A percentile compares a stretch with the other conserved stretches of the same genome.
Evolutionary conservation across 2,797 vertebrate genomes (phyloP).

Genomic region (Botia almorhae): DNA sequence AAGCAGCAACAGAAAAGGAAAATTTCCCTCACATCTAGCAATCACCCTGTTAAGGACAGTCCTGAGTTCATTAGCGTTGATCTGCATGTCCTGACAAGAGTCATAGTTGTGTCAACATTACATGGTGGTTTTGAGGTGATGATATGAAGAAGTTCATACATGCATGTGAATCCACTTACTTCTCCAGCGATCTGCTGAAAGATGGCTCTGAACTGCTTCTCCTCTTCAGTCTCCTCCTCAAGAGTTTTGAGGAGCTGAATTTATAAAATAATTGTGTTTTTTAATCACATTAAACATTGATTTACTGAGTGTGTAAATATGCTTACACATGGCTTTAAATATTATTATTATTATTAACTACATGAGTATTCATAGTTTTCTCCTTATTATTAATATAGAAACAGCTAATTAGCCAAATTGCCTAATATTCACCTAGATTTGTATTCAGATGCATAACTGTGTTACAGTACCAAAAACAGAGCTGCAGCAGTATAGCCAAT

Average conservation of each 20-base stretch:
- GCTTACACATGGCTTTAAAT: too few relatives aligned
- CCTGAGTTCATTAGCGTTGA: conserved; percentile 91
- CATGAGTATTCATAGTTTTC: too few relatives aligned
- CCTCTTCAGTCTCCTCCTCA: conserved; percentile 83
- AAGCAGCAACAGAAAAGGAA: not conserved
- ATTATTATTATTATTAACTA: too few relatives aligned
- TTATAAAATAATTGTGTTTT: conserved; percentile 15
- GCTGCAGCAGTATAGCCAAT: not conserved
- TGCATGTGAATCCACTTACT: conserved; percentile 75
- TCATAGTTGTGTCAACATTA: not conserved
- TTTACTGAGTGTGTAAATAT: not conserved
- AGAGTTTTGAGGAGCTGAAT: conserved; percentile 70
- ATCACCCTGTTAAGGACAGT: conserved; percentile 87
- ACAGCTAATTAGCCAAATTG: too few relatives aligned
- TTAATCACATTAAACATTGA: not conserved
- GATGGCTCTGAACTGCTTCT: conserved; percentile 88
- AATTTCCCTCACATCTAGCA: conserved; percentile 84
- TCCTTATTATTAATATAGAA: too few relatives aligned
- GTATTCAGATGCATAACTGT: too few relatives aligned
- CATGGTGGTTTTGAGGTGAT: not conserved
- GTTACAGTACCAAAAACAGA: too few relatives aligned
- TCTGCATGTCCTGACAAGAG: conserved; percentile 89
- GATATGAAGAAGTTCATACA: not conserved
- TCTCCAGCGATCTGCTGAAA: conserved; percentile 92
- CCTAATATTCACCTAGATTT: too few relatives aligned